Evolutionary conservation across 2,888 invertebrate genomes (phyloP), one percentile per base, ranked within the genome.

Genomic region (Agonopterix arenella): DNA sequence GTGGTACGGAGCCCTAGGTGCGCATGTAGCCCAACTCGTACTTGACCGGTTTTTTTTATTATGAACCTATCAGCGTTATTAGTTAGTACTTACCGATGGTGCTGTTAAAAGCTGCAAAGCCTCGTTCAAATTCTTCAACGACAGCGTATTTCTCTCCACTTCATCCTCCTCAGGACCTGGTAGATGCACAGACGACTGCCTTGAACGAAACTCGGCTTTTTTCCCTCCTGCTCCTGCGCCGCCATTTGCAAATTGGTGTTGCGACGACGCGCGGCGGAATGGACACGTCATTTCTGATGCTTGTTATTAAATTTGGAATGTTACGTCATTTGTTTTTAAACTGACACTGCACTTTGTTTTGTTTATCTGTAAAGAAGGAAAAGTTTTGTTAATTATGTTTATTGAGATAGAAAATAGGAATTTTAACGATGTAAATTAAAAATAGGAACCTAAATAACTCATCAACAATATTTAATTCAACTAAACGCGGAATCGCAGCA

Each of bases 81-180:
- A n/a, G n/a, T 18, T 18, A 18, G 2, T 18, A 28, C 93, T 91
- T 90, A 96, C 96, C 90, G 95, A 93, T 51, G 96, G 96, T 44
- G 95, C 93, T 37, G 96, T 96, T 57, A 96, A 88, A 54, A 95
- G 90, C 66, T 94, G 92, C 60, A 96, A 92, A 40, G 96, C 96
- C 68, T 95, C 93, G 70, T 94, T 94, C 63, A 96, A 88, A 73
- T 95, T 93, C 76, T 94, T 95, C 74, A 96, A 77, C 60, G 94
- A 94, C 56, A 95, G 84, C 1, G 93, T 93, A 67, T 92, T 92
- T 57, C 89, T 90, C 57, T 91, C 91, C 41, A 90, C 91, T 45
- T 90, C 90, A 28, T 93, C 93, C 51, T 92, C 91, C 47, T 93
- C 93, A 49, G 91, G 90, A 1, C 90, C 90, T 9, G 90, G 80